phyloP scores from a whole-genome alignment of 2,113 vertebrate genomes.

The Haliaeetus leucogaster region DNA sequence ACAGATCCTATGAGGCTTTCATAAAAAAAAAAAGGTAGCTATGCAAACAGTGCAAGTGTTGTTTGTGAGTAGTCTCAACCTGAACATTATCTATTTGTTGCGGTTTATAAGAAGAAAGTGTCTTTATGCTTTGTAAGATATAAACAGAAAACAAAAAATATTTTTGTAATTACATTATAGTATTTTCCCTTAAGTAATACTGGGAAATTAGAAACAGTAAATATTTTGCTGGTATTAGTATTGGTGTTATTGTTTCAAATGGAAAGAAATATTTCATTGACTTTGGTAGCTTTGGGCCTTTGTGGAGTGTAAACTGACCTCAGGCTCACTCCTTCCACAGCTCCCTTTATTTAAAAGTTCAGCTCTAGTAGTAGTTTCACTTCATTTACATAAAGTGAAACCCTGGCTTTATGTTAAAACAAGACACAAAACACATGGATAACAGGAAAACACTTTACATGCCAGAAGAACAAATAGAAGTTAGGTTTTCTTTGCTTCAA shows the following conservation, averaged over 20 bases:
- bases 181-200: background rate
- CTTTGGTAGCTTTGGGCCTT: background rate
- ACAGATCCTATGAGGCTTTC: background rate
- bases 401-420: background rate
- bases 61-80: background rate
- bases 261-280: background rate
- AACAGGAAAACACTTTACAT: background rate
- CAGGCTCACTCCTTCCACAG: background rate
- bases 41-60: background rate
- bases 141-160: background rate
- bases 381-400: background rate
- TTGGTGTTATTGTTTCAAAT: background rate
- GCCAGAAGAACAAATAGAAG: background rate
- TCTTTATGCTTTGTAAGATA: background rate
- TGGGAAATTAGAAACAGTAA: background rate
- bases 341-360: background rate
- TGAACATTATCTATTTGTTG: background rate
- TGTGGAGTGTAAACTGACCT: background rate
- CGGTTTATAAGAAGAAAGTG: background rate
- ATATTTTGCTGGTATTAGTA: background rate
- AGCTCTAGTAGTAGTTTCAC: background rate
- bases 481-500: background rate
- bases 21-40: background rate
- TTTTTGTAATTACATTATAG: background rate
- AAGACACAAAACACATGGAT: background rate